Conservation (phyloP, 2,888 invertebrate species). For the Lochmaea crataegi region DNA sequence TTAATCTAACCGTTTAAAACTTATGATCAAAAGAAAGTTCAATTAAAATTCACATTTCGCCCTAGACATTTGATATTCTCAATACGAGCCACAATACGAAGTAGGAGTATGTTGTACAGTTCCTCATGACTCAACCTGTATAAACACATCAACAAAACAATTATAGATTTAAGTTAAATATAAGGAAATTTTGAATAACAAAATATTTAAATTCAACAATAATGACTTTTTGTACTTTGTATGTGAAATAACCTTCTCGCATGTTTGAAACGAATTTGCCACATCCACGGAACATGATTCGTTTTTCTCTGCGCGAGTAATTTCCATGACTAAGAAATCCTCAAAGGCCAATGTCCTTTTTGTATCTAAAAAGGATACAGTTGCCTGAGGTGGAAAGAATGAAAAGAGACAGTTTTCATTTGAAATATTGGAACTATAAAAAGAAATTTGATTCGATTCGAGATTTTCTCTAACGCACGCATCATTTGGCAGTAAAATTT, state of each 20-base stretch:
- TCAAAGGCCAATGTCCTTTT: neutral
- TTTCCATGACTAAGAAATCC: neutral
- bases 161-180: neutral
- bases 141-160: neutral
- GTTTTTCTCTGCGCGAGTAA: neutral
- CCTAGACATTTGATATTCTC: too few species aligned
- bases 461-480: neutral
- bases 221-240: neutral
- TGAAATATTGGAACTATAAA: conserved; percentile 3
- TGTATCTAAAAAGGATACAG: neutral
- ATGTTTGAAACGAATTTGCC: neutral
- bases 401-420: neutral
- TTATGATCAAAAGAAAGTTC: too few species aligned
- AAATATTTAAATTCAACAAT: neutral
- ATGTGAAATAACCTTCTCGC: neutral
- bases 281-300: neutral
- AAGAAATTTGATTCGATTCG: neutral
- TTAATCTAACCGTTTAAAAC: too few species aligned
- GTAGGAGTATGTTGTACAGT: too few species aligned
- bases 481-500: too few species aligned
- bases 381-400: neutral
- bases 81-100: too few species aligned
- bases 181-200: neutral
- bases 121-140: too few species aligned
- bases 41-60: too few species aligned